phyloP scores from a whole-genome alignment of 2,113 vertebrate genomes.

The Xiphophorus maculatus region DNA sequence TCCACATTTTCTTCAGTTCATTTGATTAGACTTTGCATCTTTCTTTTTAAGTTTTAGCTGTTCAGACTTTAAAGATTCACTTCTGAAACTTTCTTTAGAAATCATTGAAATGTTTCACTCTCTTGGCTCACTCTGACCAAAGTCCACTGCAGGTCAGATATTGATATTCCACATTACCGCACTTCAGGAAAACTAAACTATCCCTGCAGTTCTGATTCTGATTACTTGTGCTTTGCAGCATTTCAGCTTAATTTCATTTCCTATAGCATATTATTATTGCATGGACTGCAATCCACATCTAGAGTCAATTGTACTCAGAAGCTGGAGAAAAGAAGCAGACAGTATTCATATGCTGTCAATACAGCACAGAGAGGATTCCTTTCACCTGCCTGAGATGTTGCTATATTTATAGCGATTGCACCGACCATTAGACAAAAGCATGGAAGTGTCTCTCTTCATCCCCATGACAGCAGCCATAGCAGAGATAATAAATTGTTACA shows the following conservation, averaged over 20 bases:
- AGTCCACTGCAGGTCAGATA: too few relatives aligned
- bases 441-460: constrained; percentile 38
- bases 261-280: not conserved
- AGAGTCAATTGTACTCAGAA: not conserved
- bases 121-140: too few relatives aligned
- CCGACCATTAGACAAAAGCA: constrained; percentile 45
- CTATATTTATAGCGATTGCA: constrained; percentile 53
- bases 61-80: too few relatives aligned
- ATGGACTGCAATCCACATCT: not conserved
- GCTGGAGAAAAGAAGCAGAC: constrained; percentile 1
- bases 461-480: constrained; percentile 57
- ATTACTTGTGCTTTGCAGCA: not conserved
- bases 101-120: too few relatives aligned
- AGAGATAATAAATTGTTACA: constrained; percentile 75
- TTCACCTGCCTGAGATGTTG: constrained; percentile 29
- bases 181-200: not conserved
- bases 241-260: not conserved
- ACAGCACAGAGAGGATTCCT: constrained; percentile 16
- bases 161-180: not conserved
- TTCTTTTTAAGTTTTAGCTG: too few relatives aligned
- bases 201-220: not conserved
- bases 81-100: too few relatives aligned
- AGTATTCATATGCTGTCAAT: constrained; percentile 17
- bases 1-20: too few relatives aligned
- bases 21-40: too few relatives aligned